Percentiles rank a stretch among this genome's conserved stretches.
Evolutionary conservation across 2,113 vertebrate species (phyloP).

Genomic region (Leiothrix lutea): DNA sequence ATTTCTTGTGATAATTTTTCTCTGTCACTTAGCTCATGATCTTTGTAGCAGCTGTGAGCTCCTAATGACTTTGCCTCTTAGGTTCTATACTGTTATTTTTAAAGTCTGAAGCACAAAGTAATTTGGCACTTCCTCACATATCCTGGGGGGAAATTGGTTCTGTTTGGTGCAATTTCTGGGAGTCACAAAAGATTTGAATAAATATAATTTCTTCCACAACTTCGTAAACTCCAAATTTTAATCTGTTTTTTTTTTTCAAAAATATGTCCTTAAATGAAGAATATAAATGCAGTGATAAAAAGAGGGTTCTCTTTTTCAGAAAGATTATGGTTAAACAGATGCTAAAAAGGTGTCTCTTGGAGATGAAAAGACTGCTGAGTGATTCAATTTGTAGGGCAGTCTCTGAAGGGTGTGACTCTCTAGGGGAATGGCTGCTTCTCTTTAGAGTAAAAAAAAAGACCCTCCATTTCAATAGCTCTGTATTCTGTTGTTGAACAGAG

Average conservation of each 20-base stretch:
- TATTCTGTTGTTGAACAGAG: background rate
- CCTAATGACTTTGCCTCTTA: slow-evolving; percentile 73
- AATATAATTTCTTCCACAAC: background rate
- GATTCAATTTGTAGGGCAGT: background rate
- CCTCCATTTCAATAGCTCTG: background rate
- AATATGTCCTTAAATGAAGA: background rate
- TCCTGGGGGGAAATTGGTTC: background rate
- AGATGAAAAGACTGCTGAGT: background rate
- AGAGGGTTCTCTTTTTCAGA: background rate
- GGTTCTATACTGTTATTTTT: slow-evolving; percentile 48
- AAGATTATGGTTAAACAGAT: background rate
- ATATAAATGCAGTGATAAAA: background rate
- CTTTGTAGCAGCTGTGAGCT: slow-evolving; percentile 66
- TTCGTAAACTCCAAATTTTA: background rate
- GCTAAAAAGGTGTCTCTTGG: background rate
- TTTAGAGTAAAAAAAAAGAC: background rate
- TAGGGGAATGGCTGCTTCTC: background rate
- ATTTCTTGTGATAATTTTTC: slow-evolving; percentile 67
- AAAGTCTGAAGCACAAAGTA: slow-evolving; percentile 46
- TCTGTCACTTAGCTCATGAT: slow-evolving; percentile 61
- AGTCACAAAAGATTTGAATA: background rate
- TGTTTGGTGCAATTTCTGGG: background rate
- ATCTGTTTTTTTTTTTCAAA: background rate
- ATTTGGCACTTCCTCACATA: slow-evolving; percentile 36
- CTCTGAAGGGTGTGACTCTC: background rate